phyloP scores from a whole-genome alignment of 2,888 invertebrate species.

The Dynastes maya region DNA sequence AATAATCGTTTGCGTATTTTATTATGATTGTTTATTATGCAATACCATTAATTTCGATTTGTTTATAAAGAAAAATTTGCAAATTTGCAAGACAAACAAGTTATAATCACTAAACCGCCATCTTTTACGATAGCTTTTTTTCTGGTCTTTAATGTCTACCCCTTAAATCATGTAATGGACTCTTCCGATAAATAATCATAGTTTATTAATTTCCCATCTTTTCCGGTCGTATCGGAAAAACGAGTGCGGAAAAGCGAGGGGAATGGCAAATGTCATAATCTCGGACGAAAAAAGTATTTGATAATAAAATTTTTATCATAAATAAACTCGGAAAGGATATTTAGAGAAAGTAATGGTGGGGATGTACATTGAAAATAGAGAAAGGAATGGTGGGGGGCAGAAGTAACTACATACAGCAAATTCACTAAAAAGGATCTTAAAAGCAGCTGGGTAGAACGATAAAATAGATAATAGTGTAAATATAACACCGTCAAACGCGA shows the following conservation, averaged over 20 bases:
- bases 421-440: slow-evolving; percentile 53
- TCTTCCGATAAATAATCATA: slow-evolving; percentile 58
- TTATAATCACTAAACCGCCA: slow-evolving; percentile 68
- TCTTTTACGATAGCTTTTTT: slow-evolving; percentile 64
- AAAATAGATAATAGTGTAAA: slow-evolving; percentile 44
- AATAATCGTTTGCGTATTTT: slow-evolving; percentile 13
- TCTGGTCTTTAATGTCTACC: slow-evolving; percentile 58
- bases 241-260: not conserved
- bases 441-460: slow-evolving; percentile 45
- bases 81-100: slow-evolving; percentile 68
- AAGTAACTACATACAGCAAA: slow-evolving; percentile 57
- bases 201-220: slow-evolving; percentile 44
- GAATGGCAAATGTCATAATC: slow-evolving; percentile 1
- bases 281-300: slow-evolving; percentile 41
- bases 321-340: slow-evolving; percentile 48
- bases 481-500: slow-evolving; percentile 19
- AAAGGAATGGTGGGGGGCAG: slow-evolving; percentile 55
- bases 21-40: slow-evolving; percentile 23
- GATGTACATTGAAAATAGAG: slow-evolving; percentile 50
- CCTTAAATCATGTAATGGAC: slow-evolving; percentile 65
- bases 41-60: slow-evolving; percentile 55
- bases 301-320: slow-evolving; percentile 52
- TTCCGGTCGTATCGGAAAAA: not conserved
- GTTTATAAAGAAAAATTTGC: slow-evolving; percentile 68
- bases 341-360: slow-evolving; percentile 56